These are phyloP conservation scores for Manis crassicaudata DNA, from an alignment of 2,797 vertebrate species.

Conservation along the genomic window DNA sequence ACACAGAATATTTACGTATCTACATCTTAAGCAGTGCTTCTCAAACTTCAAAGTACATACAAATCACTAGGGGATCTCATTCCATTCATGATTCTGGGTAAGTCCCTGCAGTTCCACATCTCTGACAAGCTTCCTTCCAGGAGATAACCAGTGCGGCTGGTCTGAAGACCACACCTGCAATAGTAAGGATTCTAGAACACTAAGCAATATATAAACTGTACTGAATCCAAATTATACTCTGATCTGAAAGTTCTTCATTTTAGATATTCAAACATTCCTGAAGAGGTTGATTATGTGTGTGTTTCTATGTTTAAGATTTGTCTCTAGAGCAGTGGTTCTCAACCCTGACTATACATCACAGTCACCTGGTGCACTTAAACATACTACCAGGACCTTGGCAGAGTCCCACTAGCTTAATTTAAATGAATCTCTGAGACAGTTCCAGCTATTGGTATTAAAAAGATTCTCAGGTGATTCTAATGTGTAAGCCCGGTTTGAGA, in stretches of 20 bases:
- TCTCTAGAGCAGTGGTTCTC: background rate
- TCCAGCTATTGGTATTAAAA: background rate
- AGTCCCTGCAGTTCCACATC: background rate
- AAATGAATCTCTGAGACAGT: conserved; percentile 22
- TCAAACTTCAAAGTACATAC: background rate
- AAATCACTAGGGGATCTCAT: background rate
- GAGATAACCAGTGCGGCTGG: background rate
- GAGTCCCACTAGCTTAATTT: background rate
- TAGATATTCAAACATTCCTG: conserved; percentile 43
- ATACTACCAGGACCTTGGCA: background rate
- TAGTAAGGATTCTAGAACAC: background rate
- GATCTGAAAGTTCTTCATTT: background rate
- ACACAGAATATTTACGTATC: background rate
- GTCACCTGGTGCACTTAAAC: background rate
- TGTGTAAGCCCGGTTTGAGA: background rate
- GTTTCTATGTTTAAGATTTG: background rate
- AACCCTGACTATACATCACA: background rate
- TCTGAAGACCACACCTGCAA: background rate
- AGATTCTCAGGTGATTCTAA: conserved; percentile 37
- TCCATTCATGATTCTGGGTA: background rate
- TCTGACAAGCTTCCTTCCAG: background rate
- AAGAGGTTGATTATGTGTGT: background rate
- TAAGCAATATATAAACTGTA: background rate
- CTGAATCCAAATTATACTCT: conserved; percentile 9
- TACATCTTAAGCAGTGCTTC: conserved; percentile 9